Evolutionary conservation across 1,140 invertebrate species (phyloP), one percentile per base, ranked within the genome.

Genomic region (Amphibalanus amphitrite): DNA sequence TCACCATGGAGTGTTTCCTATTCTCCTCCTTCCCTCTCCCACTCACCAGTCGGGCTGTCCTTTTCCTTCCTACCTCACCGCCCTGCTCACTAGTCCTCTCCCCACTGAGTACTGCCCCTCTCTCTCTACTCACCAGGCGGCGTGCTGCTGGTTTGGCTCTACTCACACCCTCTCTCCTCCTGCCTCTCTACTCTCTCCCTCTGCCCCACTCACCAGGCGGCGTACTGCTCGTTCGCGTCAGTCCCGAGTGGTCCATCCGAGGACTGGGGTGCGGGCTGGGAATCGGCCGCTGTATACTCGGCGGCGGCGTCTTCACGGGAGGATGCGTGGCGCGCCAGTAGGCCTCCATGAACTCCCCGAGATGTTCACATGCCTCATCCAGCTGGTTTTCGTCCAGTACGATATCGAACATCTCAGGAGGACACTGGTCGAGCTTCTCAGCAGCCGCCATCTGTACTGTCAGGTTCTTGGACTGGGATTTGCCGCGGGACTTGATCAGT

Each of bases 401-500:
- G 59, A 99, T 90, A 82, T 99, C 97, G 83, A 99, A 99, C 92
- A 98, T 95, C 80, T 98, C 95, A 26, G 89, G 86, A 74, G 93
- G 92, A 85, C 97, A 99, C 82, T 99, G 97, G 71, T 93, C 88
- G 79, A 99, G 83, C 81, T 99, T 99, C 81, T 99, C 97, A 68
- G 97, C 95, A 33, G 97, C 96, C 72, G 98, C 95, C 92, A 99
- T 93, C 85, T 99, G 97, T 75, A 99, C 96, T 80, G 95, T 98
- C 77, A 99, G 86, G 83, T 98, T 96, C 77, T 96, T 87, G 73
- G 90, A 90, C 84, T 99, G 97, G 33, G 94, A 95, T 83, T 99
- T 99, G 71, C 97, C 96, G 70, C 97, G 87, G 29, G 95, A 97
- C 85, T 99, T 99, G 78, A 99, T 98, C 82, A 99, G 85, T 81